Evolutionary conservation across 2,113 vertebrate species (phyloP).

Genomic region (Egretta garzetta): DNA sequence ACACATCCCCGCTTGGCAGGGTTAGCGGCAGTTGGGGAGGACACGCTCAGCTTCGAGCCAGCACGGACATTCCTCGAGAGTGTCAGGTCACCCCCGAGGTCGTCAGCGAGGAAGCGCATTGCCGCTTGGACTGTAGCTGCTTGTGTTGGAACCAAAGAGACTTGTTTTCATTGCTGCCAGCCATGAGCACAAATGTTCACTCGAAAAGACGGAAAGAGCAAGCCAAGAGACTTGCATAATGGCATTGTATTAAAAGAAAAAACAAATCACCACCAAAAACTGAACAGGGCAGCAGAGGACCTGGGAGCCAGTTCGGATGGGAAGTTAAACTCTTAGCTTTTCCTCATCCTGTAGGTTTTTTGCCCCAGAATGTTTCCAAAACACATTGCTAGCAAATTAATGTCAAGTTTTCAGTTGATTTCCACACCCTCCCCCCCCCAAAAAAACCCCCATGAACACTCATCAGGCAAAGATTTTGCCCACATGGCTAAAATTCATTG

Average conservation of each 20-base stretch:
- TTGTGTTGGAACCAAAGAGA: constrained; percentile 44
- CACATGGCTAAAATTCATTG: neutral
- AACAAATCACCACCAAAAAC: neutral
- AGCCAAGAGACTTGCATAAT: constrained; percentile 16
- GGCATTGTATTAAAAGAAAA: neutral
- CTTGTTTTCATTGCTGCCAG: constrained; percentile 50
- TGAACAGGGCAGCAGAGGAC: neutral
- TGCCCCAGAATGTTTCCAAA: neutral
- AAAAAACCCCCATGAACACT: neutral
- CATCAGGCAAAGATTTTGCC: neutral
- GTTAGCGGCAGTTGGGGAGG: neutral
- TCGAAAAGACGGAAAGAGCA: neutral
- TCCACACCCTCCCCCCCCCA: too few relatives aligned
- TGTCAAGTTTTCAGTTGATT: neutral
- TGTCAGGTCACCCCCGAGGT: constrained; percentile 47
- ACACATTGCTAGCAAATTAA: neutral
- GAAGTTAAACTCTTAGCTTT: constrained; percentile 8
- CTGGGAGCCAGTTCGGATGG: neutral
- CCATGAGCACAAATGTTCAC: constrained; percentile 11
- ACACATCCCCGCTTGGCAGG: neutral
- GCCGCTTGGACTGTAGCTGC: constrained; percentile 31
- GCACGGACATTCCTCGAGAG: constrained; percentile 50
- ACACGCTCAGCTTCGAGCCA: neutral
- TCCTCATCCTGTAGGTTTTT: neutral
- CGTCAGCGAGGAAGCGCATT: constrained; percentile 33